phyloP scores from a whole-genome alignment of 1,140 invertebrate genomes.

The Drosophila ironensis region DNA sequence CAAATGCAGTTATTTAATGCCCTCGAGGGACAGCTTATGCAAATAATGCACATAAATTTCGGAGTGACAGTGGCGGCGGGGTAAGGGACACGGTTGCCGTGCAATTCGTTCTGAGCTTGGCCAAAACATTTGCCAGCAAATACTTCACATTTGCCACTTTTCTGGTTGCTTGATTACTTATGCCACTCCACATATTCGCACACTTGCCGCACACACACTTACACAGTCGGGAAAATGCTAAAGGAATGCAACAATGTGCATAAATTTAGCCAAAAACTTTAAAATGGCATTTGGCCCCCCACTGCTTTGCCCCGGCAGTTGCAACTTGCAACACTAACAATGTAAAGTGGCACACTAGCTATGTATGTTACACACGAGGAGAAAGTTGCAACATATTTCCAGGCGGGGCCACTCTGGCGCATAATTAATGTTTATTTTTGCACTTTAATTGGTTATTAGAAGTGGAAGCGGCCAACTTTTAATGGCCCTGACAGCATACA shows the following conservation, averaged over 20 bases:
- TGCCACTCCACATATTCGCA: constrained; percentile 34
- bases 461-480: constrained; percentile 53
- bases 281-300: constrained; percentile 8
- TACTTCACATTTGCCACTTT: constrained; percentile 54
- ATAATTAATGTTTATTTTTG: constrained; percentile 78
- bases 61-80: background rate
- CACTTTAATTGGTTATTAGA: constrained; percentile 74
- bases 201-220: background rate
- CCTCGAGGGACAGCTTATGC: constrained; percentile 48
- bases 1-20: constrained; percentile 44
- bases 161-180: constrained; percentile 62
- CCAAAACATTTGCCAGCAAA: constrained; percentile 47
- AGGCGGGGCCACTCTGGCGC: constrained; percentile 6
- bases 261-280: constrained; percentile 47
- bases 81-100: background rate
- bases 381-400: constrained; percentile 32
- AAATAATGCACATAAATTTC: constrained; percentile 37
- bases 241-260: constrained; percentile 53
- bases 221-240: background rate
- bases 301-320: constrained; percentile 20
- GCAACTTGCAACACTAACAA: constrained; percentile 1
- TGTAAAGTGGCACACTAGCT: constrained; percentile 6
- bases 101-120: constrained; percentile 15
- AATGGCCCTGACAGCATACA: constrained; percentile 41
- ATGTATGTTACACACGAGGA: background rate